Evolutionary conservation across 2,113 vertebrate species (phyloP), one percentile per base, ranked within the genome.

Genomic region (Macrotis lagotis): DNA sequence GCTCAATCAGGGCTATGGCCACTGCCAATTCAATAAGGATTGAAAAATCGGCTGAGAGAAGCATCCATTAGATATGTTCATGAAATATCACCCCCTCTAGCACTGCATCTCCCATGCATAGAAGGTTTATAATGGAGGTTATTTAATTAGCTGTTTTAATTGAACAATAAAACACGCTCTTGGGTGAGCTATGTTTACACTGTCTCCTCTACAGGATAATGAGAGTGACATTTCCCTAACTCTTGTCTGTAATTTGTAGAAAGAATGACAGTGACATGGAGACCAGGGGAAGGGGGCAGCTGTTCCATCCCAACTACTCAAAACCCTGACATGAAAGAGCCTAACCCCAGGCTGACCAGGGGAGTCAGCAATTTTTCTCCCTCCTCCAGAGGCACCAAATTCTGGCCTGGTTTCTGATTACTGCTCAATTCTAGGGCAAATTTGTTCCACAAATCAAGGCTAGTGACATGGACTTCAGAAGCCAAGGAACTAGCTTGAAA

Each of bases 71-170:
- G 66, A 83, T 83, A 83, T 44, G 19, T 83, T 83, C 66, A 44
- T 83, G 66, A 83, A 83, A 83, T 83, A 83, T 83, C 66, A 83
- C 66, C 66, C 59, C 66, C 66, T 83, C n/a, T 83, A 83, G 66
- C 66, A 44, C 66, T 83, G 66, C 66, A 83, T 83, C 66, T 83
- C 66, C 66, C 66, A 83, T 83, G 66, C 66, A 83, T 83, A 83
- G 66, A 83, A 83, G 66, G n/a, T 83, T 83, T 83, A 83, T 83
- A 83, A 83, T 83, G n/a, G 66, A 83, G 66, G 66, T 83, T 83
- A 83, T 83, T 83, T 83, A 83, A 83, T 83, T 83, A 83, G 66
- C 66, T 83, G 66, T 83, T 83, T 83, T 83, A 83, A 83, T 83
- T 83, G 66, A 83, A 83, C 66, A 83, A 83, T 83, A 83, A 83